Evolutionary conservation across 2,888 invertebrate genomes (phyloP).

Genomic region (Monopis laevigella): DNA sequence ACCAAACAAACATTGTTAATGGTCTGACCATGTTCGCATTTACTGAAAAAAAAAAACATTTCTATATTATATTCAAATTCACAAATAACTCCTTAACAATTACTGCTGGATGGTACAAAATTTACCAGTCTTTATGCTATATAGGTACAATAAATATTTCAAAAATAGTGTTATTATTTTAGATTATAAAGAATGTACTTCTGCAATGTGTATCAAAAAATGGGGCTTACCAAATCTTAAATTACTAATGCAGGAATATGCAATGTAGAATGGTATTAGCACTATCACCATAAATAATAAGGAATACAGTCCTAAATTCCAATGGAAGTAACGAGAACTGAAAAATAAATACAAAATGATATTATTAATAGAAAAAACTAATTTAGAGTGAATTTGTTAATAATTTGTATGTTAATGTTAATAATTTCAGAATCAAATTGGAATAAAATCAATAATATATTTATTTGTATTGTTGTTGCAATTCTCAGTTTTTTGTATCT

Average conservation of each 20-base stretch:
- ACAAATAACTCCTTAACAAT: too few species aligned
- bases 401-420: too few species aligned
- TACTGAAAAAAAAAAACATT: constrained; percentile 65
- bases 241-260: constrained; percentile 92
- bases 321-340: constrained; percentile 93
- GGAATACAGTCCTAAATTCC: constrained; percentile 92
- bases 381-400: background rate
- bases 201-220: constrained; percentile 10
- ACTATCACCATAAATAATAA: constrained; percentile 95
- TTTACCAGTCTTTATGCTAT: too few species aligned
- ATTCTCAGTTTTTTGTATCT: too few species aligned
- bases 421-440: too few species aligned
- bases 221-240: constrained; percentile 80
- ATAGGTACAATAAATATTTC: too few species aligned
- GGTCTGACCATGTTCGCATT: constrained; percentile 79
- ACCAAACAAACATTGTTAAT: constrained; percentile 86
- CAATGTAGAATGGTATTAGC: constrained; percentile 96
- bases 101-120: too few species aligned
- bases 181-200: too few species aligned
- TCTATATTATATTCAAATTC: too few species aligned
- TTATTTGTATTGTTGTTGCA: too few species aligned
- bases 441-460: too few species aligned
- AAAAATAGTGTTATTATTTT: too few species aligned
- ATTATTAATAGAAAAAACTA: background rate
- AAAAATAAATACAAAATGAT: constrained; percentile 24